phyloP scores from a whole-genome alignment of 53 echinoderm and acorn worm species.

The Echinometra lucunter region DNA sequence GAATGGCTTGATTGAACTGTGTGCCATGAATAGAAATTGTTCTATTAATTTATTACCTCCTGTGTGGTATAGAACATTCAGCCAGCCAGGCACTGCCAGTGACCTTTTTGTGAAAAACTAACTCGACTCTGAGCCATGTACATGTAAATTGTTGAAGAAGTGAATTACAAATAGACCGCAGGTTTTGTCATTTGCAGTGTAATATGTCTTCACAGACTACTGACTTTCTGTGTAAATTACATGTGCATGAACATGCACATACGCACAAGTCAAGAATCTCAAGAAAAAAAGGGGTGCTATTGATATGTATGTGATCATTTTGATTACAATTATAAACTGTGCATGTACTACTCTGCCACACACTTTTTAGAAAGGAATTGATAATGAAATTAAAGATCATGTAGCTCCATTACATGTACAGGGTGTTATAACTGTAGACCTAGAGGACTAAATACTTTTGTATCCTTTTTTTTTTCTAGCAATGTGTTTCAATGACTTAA shows the following conservation, averaged over 20 bases:
- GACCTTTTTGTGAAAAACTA: background rate
- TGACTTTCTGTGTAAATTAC: too few relatives aligned
- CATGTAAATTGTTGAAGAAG: background rate
- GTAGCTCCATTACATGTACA: too few relatives aligned
- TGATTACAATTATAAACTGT: background rate
- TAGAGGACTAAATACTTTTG: too few relatives aligned
- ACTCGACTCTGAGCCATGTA: background rate
- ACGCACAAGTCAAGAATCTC: background rate
- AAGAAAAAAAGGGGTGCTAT: too few relatives aligned
- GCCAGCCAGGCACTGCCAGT: background rate
- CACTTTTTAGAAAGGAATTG: background rate
- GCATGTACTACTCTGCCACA: background rate
- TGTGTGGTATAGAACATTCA: background rate
- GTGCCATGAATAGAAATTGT: constrained; percentile 6
- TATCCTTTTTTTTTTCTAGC: too few relatives aligned
- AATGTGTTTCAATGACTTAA: too few relatives aligned
- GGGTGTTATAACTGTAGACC: too few relatives aligned
- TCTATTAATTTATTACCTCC: constrained; percentile 25
- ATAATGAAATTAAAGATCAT: background rate
- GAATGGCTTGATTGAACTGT: constrained; percentile 10
- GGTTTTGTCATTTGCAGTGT: too few relatives aligned
- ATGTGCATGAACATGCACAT: too few relatives aligned
- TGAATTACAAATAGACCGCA: too few relatives aligned
- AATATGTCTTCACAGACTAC: too few relatives aligned
- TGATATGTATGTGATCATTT: background rate